phyloP scores from a whole-genome alignment of 2,888 invertebrate genomes.

The Tetragonula carbonaria region DNA sequence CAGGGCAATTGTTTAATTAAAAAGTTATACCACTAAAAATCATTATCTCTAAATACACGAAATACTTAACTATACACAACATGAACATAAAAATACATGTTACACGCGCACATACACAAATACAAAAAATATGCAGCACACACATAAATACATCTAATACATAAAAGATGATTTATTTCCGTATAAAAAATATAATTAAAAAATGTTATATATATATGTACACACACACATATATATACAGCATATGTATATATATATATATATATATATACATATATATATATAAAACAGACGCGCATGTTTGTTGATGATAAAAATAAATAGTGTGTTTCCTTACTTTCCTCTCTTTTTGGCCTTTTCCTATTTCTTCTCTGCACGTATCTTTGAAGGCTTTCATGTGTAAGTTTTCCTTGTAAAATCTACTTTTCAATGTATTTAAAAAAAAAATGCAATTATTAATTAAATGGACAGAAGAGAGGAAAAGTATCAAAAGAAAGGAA shows the following conservation, averaged over 20 bases:
- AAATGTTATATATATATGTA: conserved; percentile 44
- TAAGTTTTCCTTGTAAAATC: conserved; percentile 31
- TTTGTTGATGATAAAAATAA: conserved; percentile 65
- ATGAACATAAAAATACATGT: conserved; percentile 48
- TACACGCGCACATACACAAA: conserved; percentile 41
- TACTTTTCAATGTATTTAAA: conserved; percentile 11
- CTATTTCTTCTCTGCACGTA: conserved; percentile 49
- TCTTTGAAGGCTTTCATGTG: conserved; percentile 13
- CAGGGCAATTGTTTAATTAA: conserved; percentile 83
- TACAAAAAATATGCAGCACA: conserved; percentile 37
- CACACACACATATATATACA: conserved; percentile 40
- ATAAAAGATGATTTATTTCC: conserved; percentile 65
- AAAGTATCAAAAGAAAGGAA: conserved; percentile 59
- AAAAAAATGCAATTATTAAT: background rate
- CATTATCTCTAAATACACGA: conserved; percentile 72
- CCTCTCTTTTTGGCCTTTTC: conserved; percentile 67
- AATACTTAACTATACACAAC: conserved; percentile 64
- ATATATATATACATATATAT: conserved; percentile 26
- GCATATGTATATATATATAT: conserved; percentile 6
- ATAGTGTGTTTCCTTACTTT: conserved; percentile 69
- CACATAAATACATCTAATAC: conserved; percentile 33
- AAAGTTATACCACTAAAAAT: conserved; percentile 79
- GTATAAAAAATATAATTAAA: conserved; percentile 58
- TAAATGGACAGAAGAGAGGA: conserved; percentile 43
- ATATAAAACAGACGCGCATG: conserved; percentile 64